Evolutionary conservation across 2,797 vertebrate genomes (phyloP).

Genomic region (Emys orbicularis): DNA sequence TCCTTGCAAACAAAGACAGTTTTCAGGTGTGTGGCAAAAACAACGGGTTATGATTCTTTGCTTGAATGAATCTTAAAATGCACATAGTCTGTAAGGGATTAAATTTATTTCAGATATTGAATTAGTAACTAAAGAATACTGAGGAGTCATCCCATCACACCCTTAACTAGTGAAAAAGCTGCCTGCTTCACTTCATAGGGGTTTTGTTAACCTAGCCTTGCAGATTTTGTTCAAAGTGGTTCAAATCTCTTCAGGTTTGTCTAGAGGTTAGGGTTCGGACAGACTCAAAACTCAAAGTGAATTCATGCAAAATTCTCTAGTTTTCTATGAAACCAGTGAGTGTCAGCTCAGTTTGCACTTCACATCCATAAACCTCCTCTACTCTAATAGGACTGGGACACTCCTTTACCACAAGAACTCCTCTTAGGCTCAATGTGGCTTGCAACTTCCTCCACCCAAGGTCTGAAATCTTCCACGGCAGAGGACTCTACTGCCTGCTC

Average conservation of each 20-base stretch:
- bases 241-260: neutral
- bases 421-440: neutral
- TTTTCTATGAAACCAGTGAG: neutral
- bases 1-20: conserved; percentile 56
- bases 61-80: conserved; percentile 36
- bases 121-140: neutral
- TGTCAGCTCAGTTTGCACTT: neutral
- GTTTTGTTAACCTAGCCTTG: neutral
- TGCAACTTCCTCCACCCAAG: neutral
- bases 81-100: neutral
- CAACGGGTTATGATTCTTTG: neutral
- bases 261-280: neutral
- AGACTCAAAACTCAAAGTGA: neutral
- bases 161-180: neutral
- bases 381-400: neutral
- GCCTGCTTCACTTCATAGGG: neutral
- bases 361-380: neutral
- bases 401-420: neutral
- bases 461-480: neutral
- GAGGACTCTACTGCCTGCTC: neutral
- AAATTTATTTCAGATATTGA: neutral
- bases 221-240: neutral
- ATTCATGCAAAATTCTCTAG: neutral
- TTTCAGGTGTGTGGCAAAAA: conserved; percentile 60
- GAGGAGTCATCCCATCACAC: neutral